A percentile compares a stretch with the other conserved stretches of the same genome.
Evolutionary conservation across 2,797 vertebrate genomes (phyloP).

Genomic region (Halcyon badia): DNA sequence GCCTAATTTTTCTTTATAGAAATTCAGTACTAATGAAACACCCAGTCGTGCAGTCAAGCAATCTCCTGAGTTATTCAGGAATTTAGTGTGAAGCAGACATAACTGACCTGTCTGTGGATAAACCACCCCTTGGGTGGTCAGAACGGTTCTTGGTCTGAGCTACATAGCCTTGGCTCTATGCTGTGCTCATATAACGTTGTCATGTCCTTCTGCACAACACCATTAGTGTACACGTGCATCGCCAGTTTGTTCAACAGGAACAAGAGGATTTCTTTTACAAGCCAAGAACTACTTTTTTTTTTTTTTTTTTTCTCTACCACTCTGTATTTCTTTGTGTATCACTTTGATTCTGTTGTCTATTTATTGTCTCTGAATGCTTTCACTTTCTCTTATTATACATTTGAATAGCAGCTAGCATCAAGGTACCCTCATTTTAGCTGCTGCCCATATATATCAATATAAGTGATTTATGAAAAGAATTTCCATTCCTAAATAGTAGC

Average conservation of each 20-base stretch:
- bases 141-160: background rate
- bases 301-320: background rate
- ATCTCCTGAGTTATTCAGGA: background rate
- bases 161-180: background rate
- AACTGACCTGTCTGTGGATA: background rate
- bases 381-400: background rate
- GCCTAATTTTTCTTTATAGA: background rate
- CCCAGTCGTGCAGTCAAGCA: background rate
- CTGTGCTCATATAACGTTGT: background rate
- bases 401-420: background rate
- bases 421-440: background rate
- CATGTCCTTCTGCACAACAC: background rate
- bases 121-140: background rate
- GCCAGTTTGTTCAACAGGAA: background rate
- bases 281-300: background rate
- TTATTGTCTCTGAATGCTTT: background rate
- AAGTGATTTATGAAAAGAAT: background rate
- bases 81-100: background rate
- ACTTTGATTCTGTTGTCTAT: background rate
- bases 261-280: background rate
- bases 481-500: background rate
- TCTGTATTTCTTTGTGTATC: background rate
- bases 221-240: accelerated
- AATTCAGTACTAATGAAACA: background rate
- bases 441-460: background rate